Evolutionary conservation across 2,888 invertebrate genomes (phyloP), one percentile per base, ranked within the genome.

Genomic region (Choreutis nemorana): DNA sequence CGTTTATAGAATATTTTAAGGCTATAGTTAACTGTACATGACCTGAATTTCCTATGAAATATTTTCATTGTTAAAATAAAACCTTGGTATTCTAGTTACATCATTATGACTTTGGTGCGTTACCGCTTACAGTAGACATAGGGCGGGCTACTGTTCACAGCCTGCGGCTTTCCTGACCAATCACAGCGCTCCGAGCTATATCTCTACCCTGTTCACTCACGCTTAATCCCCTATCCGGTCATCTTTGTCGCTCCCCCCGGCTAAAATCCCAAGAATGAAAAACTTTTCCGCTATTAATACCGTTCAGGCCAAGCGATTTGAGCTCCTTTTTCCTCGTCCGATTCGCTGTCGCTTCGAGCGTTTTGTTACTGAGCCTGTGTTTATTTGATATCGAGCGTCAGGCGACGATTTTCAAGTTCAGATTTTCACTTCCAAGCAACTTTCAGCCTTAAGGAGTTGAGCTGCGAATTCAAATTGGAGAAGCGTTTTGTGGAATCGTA

Each of bases 81-180:
- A 26, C 32, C 33, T 49, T 44, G 32, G 34, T 29, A 33, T 32
- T 35, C 42, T 42, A 55, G 53, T 52, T 67, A 45, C 65, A 45
- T 35, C 52, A 43, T 58, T 72, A 47, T 71, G 39, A 59, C 40
- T 37, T 42, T 47, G 45, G 54, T 49, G 41, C 66, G 64, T 62
- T 51, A 55, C 59, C 64, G 62, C 63, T 77, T 73, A 75, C 77
- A 73, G 73, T 73, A 77, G 77, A 75, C 77, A 75, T 75, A 78
- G 78, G 80, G 79, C 77, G 78, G 79, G 79, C 80, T 79, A 79
- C 79, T 64, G 79, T 77, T 73, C 75, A 75, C 73, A 63, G 78
- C 79, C 78, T 72, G 77, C 73, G 78, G 79, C 78, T 73, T 75
- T 78, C 73, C 77, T 78, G 77, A 79, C 80, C 80, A 79, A 80